Evolutionary conservation across 64 coral and sea anemone species (phyloP).

Genomic region (Trachythela sp.): DNA sequence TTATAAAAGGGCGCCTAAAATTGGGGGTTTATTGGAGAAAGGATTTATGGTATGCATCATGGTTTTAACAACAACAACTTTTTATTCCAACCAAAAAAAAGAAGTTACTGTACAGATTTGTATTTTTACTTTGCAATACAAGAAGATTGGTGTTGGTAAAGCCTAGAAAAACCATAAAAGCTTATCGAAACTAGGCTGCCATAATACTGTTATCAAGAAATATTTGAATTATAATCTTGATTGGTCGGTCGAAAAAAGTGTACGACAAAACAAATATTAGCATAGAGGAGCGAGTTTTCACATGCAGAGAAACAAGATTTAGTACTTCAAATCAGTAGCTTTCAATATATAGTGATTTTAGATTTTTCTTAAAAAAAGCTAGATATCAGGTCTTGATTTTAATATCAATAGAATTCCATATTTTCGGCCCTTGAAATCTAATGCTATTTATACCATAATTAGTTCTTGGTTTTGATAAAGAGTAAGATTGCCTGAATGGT

Average conservation of each 20-base stretch:
- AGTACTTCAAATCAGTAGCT: background rate
- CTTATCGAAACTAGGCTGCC: background rate
- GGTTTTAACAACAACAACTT: background rate
- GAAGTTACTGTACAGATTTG: too few species aligned
- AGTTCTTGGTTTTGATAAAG: conserved; percentile 17
- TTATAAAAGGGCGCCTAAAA: too few species aligned
- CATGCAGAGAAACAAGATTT: background rate
- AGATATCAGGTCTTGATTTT: background rate
- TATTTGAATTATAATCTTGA: background rate
- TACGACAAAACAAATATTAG: too few species aligned
- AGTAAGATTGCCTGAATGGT: background rate
- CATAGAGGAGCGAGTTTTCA: too few species aligned
- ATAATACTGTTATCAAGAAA: background rate
- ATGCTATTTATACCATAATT: conserved; percentile 15
- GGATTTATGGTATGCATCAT: too few species aligned
- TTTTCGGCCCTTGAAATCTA: conserved; percentile 21
- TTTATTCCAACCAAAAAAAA: too few species aligned
- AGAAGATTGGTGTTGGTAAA: background rate
- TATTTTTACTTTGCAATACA: too few species aligned
- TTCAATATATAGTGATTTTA: background rate
- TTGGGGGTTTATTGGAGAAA: too few species aligned
- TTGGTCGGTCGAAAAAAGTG: background rate
- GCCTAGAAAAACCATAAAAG: background rate
- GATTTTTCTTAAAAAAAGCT: background rate
- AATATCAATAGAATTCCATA: conserved; percentile 6